Percentiles rank a stretch among this genome's conserved stretches.
Evolutionary conservation across 2,797 vertebrate species (phyloP).

Genomic region (Enteromius viviparus): DNA sequence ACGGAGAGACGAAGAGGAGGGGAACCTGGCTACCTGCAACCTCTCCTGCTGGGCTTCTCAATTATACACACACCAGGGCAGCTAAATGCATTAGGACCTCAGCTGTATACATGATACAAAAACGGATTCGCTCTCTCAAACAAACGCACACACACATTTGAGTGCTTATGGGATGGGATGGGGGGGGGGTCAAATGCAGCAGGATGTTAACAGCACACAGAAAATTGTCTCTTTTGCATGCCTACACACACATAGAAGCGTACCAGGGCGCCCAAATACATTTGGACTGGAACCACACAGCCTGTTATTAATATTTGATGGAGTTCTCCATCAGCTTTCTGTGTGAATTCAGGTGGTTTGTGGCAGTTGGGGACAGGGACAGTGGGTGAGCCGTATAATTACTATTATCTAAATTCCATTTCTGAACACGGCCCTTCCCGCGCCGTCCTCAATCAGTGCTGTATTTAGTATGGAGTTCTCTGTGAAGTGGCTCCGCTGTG

Average conservation of each 20-base stretch:
- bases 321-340: conserved; percentile 50
- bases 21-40: conserved; percentile 50
- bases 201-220: background rate
- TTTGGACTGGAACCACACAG: conserved; percentile 50
- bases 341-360: conserved; percentile 53
- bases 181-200: conserved; percentile 1
- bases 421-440: conserved; percentile 46
- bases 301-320: conserved; percentile 66
- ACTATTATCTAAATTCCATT: conserved; percentile 63
- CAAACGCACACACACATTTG: conserved; percentile 27
- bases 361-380: conserved; percentile 49
- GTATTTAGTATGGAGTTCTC: conserved; percentile 54
- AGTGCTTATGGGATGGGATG: background rate
- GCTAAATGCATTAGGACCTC: conserved; percentile 57
- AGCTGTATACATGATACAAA: conserved; percentile 35
- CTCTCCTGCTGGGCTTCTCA: conserved; percentile 50
- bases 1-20: conserved; percentile 16
- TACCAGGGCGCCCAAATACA: conserved; percentile 43
- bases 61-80: conserved; percentile 59
- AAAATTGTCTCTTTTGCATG: conserved; percentile 28
- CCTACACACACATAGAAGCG: conserved; percentile 27
- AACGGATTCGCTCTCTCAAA: conserved; percentile 24
- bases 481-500: conserved; percentile 52
- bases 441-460: conserved; percentile 50
- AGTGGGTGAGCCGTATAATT: conserved; percentile 59